Base-by-base conservation (phyloP, 1,140 invertebrate species). In the Drosophila suzukii region DNA sequence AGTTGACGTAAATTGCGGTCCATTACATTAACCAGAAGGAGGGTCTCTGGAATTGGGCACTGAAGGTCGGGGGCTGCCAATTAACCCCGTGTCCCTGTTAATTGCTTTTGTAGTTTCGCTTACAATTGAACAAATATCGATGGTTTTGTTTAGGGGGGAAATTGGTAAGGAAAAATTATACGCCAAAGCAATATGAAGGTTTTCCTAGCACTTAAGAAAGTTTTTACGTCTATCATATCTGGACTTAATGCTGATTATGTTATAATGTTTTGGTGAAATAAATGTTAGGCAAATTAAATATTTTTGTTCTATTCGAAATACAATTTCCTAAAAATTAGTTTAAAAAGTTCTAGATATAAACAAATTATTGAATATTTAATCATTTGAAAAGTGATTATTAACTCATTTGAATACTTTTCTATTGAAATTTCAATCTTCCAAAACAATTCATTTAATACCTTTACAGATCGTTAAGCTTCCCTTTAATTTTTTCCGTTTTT, bases 1-100 rank as follows among this genome's bases (percentile, higher is more conserved):
- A 91, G 89, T 91, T 91, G 89, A 91, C 89, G 89, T 91, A 91
- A 91, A 91, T 91, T 89, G 90, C 78, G 73, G 75, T 84, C 89
- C 89, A 91, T 91, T 91, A 91, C 81, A 91, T 91, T 91, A 91
- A 89, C 81, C 75, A 43, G 63, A 39, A 27, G 36, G 32, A 54
- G 53, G 53, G 58, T 34, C 34, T 43, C n/a, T 12, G 46, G 36
- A 46, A 8, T 41, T 49, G 36, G 43, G 34, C 27, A 32, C 32
- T 11, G 4, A 6, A 20, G 39, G 32, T 36, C 17, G 24, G 54
- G 46, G 53, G 15, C 54, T 61, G 50, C 75, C 82, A 86, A 86
- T 86, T 86, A 86, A 88, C 65, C 77, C 57, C 57, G 53, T 68
- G 56, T 83, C 73, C 58, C 46, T 78, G 75, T 67, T 89, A 88